Evolutionary conservation across 1,140 invertebrate species (phyloP).

Genomic region (Mamestra configurata): DNA sequence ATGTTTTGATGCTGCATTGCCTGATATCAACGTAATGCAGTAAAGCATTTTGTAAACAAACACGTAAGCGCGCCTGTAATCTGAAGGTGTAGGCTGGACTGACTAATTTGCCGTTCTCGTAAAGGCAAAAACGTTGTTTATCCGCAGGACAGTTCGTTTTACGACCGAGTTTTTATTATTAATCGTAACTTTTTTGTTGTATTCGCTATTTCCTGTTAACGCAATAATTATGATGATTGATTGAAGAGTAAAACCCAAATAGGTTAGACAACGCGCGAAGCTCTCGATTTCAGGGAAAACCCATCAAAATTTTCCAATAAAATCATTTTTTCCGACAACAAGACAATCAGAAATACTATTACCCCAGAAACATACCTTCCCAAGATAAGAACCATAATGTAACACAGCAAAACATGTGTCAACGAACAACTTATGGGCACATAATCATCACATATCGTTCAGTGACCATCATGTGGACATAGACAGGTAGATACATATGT

Average conservation of each 20-base stretch:
- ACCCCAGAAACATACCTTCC: neutral
- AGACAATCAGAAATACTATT: neutral
- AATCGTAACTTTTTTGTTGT: neutral
- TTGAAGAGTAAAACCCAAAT: too few species aligned
- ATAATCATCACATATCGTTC: constrained; percentile 51
- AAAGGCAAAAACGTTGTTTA: neutral
- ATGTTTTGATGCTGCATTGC: constrained; percentile 64
- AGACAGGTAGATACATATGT: neutral
- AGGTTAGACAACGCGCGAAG: too few species aligned
- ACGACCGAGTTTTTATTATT: neutral
- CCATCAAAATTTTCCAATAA: too few species aligned
- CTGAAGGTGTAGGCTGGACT: neutral
- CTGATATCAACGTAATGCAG: constrained; percentile 33
- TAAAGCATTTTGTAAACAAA: constrained; percentile 54
- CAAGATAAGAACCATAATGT: constrained; percentile 23
- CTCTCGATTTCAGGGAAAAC: too few species aligned
- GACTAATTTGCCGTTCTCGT: neutral
- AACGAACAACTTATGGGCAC: constrained; percentile 46
- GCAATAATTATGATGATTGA: too few species aligned
- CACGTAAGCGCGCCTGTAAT: constrained; percentile 3
- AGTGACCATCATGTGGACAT: constrained; percentile 49
- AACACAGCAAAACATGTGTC: constrained; percentile 31
- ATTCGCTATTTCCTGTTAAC: neutral
- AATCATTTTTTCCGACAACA: too few species aligned
- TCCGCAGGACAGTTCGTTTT: neutral